Evolutionary conservation across 2,888 invertebrate species (phyloP).

Genomic region (Ochropleura leucogaster): DNA sequence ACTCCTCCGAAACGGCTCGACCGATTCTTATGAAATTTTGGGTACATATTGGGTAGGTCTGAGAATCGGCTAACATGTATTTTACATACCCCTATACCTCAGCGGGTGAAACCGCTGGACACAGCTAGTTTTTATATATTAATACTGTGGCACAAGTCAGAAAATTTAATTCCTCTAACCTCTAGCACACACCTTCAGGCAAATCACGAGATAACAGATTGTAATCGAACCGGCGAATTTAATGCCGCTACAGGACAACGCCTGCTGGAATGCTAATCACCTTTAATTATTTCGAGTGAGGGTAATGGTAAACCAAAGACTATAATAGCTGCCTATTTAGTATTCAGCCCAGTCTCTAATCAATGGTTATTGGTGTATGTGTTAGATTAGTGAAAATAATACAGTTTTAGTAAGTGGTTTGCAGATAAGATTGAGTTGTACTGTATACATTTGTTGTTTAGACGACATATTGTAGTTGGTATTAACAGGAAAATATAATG

Average conservation of each 20-base stretch:
- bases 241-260: constrained; percentile 36
- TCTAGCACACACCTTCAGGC: constrained; percentile 6
- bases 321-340: constrained; percentile 54
- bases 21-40: too few relatives aligned
- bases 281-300: constrained; percentile 62
- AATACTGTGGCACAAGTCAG: not conserved
- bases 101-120: too few relatives aligned
- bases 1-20: too few relatives aligned
- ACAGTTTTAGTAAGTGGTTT: constrained; percentile 30
- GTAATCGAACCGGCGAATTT: constrained; percentile 57
- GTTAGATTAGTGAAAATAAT: constrained; percentile 29
- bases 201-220: constrained; percentile 63
- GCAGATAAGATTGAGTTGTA: constrained; percentile 41
- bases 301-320: constrained; percentile 54
- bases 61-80: too few relatives aligned
- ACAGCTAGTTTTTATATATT: too few relatives aligned
- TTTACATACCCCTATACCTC: too few relatives aligned
- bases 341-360: constrained; percentile 42
- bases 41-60: too few relatives aligned
- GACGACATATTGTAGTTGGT: constrained; percentile 6
- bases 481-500: constrained; percentile 46
- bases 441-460: constrained; percentile 13
- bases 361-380: constrained; percentile 51
- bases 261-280: constrained; percentile 65
- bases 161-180: constrained; percentile 6